Percentiles rank a stretch among this genome's conserved stretches.
phyloP scores from a whole-genome alignment of 2,888 invertebrate genomes.

The Teleiodes luculella region DNA sequence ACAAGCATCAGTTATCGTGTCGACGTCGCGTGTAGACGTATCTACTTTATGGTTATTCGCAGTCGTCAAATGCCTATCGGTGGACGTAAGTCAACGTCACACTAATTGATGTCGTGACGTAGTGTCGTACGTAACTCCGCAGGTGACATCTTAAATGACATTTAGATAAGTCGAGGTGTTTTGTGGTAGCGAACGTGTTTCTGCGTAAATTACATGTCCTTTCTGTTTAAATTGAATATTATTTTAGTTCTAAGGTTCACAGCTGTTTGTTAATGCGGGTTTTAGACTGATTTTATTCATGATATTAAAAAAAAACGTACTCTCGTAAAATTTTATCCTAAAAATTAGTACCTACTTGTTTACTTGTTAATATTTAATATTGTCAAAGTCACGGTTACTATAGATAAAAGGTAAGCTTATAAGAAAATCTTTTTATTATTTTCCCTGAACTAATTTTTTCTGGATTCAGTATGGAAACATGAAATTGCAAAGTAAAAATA shows the following conservation, averaged over 20 bases:
- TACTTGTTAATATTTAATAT: too few relatives aligned
- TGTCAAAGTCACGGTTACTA: too few relatives aligned
- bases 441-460: too few relatives aligned
- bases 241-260: neutral
- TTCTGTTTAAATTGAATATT: neutral
- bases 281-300: too few relatives aligned
- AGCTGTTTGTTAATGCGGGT: too few relatives aligned
- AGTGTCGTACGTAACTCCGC: constrained; percentile 32
- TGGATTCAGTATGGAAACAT: too few relatives aligned
- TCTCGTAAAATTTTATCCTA: too few relatives aligned
- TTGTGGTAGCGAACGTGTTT: neutral
- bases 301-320: too few relatives aligned
- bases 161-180: constrained; percentile 2
- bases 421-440: too few relatives aligned
- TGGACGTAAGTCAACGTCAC: constrained; percentile 56
- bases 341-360: too few relatives aligned
- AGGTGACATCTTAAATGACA: constrained; percentile 25
- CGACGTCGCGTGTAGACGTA: constrained; percentile 51
- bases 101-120: constrained; percentile 55
- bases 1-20: constrained; percentile 58
- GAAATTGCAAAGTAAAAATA: too few relatives aligned
- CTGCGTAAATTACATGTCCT: neutral
- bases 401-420: too few relatives aligned
- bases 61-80: constrained; percentile 51
- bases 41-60: constrained; percentile 56